phyloP scores from a whole-genome alignment of 1,140 invertebrate genomes.

The Pachypeltis micranthus region DNA sequence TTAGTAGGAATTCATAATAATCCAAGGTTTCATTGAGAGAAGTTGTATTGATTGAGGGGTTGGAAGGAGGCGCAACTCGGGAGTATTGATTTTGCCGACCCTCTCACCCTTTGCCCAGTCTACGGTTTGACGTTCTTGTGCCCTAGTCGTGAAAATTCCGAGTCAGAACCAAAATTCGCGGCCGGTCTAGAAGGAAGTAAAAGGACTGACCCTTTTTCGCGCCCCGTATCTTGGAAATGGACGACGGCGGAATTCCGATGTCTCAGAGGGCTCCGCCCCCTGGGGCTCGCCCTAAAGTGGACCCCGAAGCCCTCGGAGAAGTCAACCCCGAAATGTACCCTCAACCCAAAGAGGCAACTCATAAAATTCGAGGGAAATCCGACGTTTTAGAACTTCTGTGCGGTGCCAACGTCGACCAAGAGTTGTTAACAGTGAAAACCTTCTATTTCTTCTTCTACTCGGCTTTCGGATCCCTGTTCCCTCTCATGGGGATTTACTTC shows the following conservation, averaged over 20 bases:
- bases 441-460: slow-evolving; percentile 99
- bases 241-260: slow-evolving; percentile 21
- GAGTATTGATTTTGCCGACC: not conserved
- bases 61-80: not conserved
- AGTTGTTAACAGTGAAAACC: slow-evolving; percentile 82
- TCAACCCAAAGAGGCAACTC: slow-evolving; percentile 71
- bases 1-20: too few relatives aligned
- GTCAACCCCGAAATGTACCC: slow-evolving; percentile 60
- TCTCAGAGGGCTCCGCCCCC: slow-evolving; percentile 27
- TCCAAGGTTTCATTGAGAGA: too few relatives aligned
- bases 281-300: slow-evolving; percentile 48
- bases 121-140: not conserved
- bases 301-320: slow-evolving; percentile 59
- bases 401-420: slow-evolving; percentile 64
- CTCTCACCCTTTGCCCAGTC: not conserved
- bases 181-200: not conserved
- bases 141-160: not conserved
- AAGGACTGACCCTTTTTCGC: too few relatives aligned
- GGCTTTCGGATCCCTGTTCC: slow-evolving; percentile 95
- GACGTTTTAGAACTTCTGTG: slow-evolving; percentile 74
- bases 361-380: slow-evolving; percentile 73
- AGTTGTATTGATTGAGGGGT: not conserved
- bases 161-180: not conserved
- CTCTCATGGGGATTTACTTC: slow-evolving; percentile 96
- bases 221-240: too few relatives aligned